Percentiles rank a stretch among this genome's conserved stretches.
Conservation (phyloP, 2,888 invertebrate genomes). For the Epinotia brunnichana region DNA sequence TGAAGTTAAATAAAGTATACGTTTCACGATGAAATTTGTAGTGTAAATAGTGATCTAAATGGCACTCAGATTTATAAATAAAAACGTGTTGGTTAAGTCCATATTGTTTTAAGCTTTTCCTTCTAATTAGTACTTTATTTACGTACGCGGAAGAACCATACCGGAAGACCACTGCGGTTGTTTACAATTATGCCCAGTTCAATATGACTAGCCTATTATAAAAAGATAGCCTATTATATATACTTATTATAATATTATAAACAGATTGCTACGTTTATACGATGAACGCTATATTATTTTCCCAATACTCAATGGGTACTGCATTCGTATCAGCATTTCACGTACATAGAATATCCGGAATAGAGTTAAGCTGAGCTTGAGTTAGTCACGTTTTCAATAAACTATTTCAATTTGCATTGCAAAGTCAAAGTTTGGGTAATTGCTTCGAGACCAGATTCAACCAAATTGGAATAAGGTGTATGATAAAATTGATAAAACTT, state of each 20-base stretch:
- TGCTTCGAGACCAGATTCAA: neutral
- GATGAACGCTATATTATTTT: neutral
- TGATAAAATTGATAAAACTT: no score
- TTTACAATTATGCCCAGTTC: neutral
- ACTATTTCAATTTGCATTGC: neutral
- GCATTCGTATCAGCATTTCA: neutral
- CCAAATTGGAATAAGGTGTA: no score
- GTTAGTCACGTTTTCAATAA: neutral
- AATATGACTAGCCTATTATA: neutral
- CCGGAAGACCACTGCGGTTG: neutral
- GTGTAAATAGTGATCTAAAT: conserved; percentile 8
- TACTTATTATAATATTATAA: no score
- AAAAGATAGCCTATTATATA: no score
- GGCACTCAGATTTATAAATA: neutral
- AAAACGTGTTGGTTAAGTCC: neutral
- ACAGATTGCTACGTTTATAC: neutral
- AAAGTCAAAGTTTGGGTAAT: neutral
- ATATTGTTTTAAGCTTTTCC: conserved; percentile 13
- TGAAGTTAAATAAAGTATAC: conserved; percentile 44
- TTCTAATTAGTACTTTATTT: conserved; percentile 4
- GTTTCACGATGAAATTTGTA: neutral
- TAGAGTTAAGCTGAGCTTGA: neutral
- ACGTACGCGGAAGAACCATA: conserved; percentile 6
- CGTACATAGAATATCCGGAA: neutral
- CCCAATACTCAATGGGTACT: neutral